A percentile compares a stretch with the other conserved stretches of the same genome.
Conservation (phyloP, 2,113 vertebrate species). For the Malurus elegans region DNA sequence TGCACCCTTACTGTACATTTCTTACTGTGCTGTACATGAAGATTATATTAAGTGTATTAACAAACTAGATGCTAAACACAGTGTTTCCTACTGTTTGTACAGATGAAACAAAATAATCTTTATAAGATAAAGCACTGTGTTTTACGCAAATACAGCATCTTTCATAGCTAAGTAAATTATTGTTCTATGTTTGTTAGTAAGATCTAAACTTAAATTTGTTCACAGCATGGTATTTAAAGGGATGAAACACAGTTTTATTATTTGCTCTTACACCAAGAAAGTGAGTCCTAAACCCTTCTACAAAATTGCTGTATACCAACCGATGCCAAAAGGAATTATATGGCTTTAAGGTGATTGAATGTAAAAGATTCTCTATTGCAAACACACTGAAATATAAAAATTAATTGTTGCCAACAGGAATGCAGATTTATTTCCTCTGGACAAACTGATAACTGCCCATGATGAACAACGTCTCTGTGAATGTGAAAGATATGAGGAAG, state of each 20-base stretch:
- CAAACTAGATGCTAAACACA: not conserved
- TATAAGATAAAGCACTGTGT: accelerated
- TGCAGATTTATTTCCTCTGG: not conserved
- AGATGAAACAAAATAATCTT: not conserved
- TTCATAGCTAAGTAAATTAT: not conserved
- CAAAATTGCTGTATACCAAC: not conserved
- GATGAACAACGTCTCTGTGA: not conserved
- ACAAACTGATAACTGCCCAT: not conserved
- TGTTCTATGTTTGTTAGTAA: not conserved
- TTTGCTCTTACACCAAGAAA: not conserved
- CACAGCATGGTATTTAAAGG: not conserved
- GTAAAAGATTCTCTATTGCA: not conserved
- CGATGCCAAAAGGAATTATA: not conserved
- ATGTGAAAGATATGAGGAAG: not conserved
- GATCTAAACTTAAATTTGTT: not conserved
- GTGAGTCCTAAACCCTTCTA: not conserved
- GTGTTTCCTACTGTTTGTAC: not conserved
- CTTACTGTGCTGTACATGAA: not conserved
- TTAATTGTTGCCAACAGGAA: not conserved
- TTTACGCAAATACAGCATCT: not conserved
- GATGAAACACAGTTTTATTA: not conserved
- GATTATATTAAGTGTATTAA: not conserved
- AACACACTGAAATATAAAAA: not conserved
- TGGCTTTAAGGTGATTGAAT: not conserved
- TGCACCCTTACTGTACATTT: not conserved